Evolutionary conservation across 2,113 vertebrate species (phyloP).

Genomic region (Verasper variegatus): DNA sequence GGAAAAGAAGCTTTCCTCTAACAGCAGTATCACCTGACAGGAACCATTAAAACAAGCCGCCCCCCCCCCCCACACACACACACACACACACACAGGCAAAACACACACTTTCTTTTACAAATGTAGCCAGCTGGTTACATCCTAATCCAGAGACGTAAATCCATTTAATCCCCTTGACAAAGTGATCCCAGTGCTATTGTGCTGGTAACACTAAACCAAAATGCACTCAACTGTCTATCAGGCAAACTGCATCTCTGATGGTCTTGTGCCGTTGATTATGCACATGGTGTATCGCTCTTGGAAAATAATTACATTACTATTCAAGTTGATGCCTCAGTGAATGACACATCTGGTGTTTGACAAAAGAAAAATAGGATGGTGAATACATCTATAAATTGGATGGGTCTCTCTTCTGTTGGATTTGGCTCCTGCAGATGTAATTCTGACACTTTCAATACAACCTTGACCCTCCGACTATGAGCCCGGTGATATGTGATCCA

Average conservation of each 20-base stretch:
- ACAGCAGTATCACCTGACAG: slow-evolving; percentile 63
- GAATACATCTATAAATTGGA: slow-evolving; percentile 32
- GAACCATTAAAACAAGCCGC: slow-evolving; percentile 67
- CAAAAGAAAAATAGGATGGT: neutral
- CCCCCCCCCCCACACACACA: slow-evolving; percentile 42
- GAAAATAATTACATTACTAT: slow-evolving; percentile 53
- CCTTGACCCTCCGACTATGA: slow-evolving; percentile 28
- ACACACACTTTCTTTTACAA: slow-evolving; percentile 64
- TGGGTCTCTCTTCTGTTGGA: neutral
- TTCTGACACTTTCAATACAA: slow-evolving; percentile 21
- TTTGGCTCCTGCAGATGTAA: slow-evolving; percentile 24
- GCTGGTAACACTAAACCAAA: slow-evolving; percentile 73
- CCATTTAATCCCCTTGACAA: slow-evolving; percentile 81
- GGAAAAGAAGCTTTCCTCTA: slow-evolving; percentile 56
- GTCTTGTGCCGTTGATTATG: slow-evolving; percentile 50
- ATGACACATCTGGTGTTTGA: slow-evolving; percentile 52
- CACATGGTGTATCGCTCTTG: slow-evolving; percentile 26
- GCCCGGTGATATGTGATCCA: slow-evolving; percentile 40
- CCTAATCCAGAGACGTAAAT: slow-evolving; percentile 79
- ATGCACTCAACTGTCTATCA: slow-evolving; percentile 72
- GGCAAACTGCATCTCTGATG: slow-evolving; percentile 58
- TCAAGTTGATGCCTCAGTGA: slow-evolving; percentile 27
- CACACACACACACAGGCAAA: slow-evolving; percentile 29
- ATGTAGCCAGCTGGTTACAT: slow-evolving; percentile 80
- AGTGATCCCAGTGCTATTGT: slow-evolving; percentile 79